Evolutionary conservation across 2,888 invertebrate species (phyloP).

Genomic region (Drosophila austrosaltans): DNA sequence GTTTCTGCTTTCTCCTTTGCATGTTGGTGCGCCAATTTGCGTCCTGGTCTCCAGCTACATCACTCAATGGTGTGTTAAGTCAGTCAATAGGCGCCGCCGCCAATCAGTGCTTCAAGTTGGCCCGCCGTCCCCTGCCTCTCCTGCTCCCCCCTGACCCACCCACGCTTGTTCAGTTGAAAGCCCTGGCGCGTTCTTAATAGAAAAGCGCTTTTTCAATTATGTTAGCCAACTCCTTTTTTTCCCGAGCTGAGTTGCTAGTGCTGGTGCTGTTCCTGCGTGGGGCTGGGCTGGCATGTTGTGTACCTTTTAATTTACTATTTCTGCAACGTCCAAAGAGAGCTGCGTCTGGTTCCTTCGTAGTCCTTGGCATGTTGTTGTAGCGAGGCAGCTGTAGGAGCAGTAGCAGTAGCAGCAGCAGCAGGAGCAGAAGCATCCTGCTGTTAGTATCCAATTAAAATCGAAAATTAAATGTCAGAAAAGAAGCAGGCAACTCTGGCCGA

Average conservation of each 20-base stretch:
- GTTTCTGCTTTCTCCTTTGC: constrained; percentile 30
- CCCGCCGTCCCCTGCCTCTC: constrained; percentile 4
- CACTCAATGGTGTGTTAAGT: constrained; percentile 78
- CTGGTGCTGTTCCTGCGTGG: constrained; percentile 13
- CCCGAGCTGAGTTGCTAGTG: constrained; percentile 32
- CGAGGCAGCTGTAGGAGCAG: constrained; percentile 65
- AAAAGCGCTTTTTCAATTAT: constrained; percentile 78
- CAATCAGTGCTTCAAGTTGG: constrained; percentile 73
- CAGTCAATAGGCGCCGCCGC: constrained; percentile 78
- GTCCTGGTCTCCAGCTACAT: constrained; percentile 40
- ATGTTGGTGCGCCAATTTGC: constrained; percentile 69
- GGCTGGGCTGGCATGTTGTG: constrained; percentile 61
- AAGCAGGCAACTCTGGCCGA: constrained; percentile 24
- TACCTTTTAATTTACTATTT: constrained; percentile 78
- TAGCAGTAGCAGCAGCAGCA: constrained; percentile 47
- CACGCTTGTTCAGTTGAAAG: constrained; percentile 25
- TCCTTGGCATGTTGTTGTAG: constrained; percentile 46
- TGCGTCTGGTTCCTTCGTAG: constrained; percentile 41
- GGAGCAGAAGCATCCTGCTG: constrained; percentile 79
- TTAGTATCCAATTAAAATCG: constrained; percentile 84
- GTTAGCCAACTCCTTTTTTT: constrained; percentile 74
- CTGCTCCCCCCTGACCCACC: not conserved
- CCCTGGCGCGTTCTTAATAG: constrained; percentile 73
- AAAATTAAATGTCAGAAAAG: constrained; percentile 83
- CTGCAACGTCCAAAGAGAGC: constrained; percentile 49